Conservation (phyloP, 2,888 invertebrate genomes). For the Cataglyphis rosenhaueri region DNA sequence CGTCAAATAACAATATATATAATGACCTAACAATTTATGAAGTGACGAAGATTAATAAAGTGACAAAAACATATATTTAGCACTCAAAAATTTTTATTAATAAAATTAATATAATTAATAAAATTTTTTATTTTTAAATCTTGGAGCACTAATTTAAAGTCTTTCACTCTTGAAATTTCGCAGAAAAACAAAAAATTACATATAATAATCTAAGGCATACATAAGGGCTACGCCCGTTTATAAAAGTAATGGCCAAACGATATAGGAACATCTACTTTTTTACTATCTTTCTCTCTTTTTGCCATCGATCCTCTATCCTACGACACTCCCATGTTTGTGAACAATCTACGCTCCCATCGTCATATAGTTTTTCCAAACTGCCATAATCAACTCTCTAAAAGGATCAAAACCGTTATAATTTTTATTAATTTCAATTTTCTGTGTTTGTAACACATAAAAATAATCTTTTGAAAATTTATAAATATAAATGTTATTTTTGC, state of each 20-base stretch:
- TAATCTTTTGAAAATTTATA: background rate
- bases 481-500: background rate
- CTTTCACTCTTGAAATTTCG: background rate
- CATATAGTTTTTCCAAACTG: constrained; percentile 53
- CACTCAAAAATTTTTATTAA: background rate
- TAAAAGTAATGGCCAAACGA: constrained; percentile 35
- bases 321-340: constrained; percentile 78
- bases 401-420: constrained; percentile 23
- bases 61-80: background rate
- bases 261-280: constrained; percentile 64
- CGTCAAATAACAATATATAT: background rate
- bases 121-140: background rate
- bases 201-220: constrained; percentile 32
- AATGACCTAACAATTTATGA: background rate
- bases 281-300: constrained; percentile 59
- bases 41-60: background rate
- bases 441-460: background rate
- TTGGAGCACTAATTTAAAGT: background rate
- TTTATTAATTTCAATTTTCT: background rate
- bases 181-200: background rate
- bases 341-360: constrained; percentile 69
- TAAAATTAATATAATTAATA: background rate
- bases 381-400: background rate
- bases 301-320: constrained; percentile 65
- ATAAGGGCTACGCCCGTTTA: constrained; percentile 45